Base-by-base conservation (phyloP, 2,113 vertebrate genomes). In the Eleginops maclovinus region DNA sequence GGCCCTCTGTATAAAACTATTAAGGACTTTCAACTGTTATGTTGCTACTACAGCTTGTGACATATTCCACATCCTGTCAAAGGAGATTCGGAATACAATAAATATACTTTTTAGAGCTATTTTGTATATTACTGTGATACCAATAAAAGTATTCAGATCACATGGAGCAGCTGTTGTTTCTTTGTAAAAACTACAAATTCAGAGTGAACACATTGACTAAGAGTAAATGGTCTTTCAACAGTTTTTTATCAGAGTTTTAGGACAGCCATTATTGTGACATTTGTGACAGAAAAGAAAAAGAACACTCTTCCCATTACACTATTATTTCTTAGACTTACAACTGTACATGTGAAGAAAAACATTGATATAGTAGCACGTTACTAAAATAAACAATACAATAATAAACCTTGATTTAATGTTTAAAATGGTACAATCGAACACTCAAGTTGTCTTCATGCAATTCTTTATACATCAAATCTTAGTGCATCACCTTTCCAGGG, bases 81-180 rank as follows among this genome's bases (percentile, higher is more conserved):
- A 81, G 70, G 75, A 56, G 46, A 58, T 88, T 81, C 70, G 64
- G 58, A 71, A 64, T 78, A 78, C 63, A 79, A 60, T 76, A 62
- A 69, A 65, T 36, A 64, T 65, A 82, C 63, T 62, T 92, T 87
- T 60, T 82, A 75, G 75, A 88, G 69, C 56, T 86, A 83, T 86
- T 85, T 89, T 90, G 78, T 87, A 76, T 91, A 83, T 90, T 85
- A 55, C 58, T 75, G 75, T 79, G 81, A 82, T 55, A 77, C 70
- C 73, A 90, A 90, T 92, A 89, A 92, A 93, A 70, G 12, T 64
- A 67, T 81, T 87, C 8, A 68, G 82, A 85, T 64, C 22, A 46
- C 49, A 70, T 6, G 6, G 55, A 64, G 44, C 4, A 44, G 26
- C 14, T 13, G 3, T 9, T 61, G 2, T 77, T 68, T 56, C 2